A percentile compares a stretch with the other conserved stretches of the same genome.
These are phyloP conservation scores for Ditylenchus weischeri DNA, from an alignment of 2,888 invertebrate genomes.

Conservation along the genomic window DNA sequence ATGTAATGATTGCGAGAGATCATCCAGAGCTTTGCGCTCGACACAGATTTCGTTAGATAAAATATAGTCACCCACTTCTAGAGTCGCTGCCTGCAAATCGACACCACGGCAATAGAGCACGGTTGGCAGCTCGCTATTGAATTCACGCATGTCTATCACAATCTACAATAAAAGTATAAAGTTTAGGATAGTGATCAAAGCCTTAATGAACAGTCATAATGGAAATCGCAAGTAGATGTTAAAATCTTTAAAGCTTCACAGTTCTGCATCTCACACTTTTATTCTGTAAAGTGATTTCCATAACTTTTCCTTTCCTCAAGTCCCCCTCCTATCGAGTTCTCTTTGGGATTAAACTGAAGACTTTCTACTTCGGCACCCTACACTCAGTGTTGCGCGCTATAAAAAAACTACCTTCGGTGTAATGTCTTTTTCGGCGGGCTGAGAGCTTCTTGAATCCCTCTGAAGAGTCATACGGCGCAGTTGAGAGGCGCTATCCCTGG, in stretches of 20 bases:
- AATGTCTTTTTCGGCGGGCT: constrained; percentile 12
- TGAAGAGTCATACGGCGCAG: constrained; percentile 31
- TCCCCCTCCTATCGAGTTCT: no score
- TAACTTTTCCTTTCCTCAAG: no score
- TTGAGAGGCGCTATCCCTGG: constrained; percentile 46
- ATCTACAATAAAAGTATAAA: constrained; percentile 55
- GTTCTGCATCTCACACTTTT: no score
- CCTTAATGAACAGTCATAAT: background rate
- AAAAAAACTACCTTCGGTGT: constrained; percentile 20
- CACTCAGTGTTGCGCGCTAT: no score
- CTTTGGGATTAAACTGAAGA: no score
- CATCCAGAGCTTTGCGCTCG: constrained; percentile 83
- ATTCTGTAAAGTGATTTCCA: no score
- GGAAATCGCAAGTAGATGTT: no score
- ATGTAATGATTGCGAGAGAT: constrained; percentile 89
- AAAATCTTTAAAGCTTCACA: no score
- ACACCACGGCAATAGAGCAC: constrained; percentile 87
- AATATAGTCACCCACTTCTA: constrained; percentile 87
- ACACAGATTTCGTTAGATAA: constrained; percentile 92
- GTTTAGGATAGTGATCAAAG: background rate
- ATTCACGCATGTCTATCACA: constrained; percentile 94
- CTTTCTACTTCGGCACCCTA: no score
- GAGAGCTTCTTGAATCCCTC: constrained; percentile 30
- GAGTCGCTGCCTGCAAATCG: constrained; percentile 79
- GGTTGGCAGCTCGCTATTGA: constrained; percentile 89